Evolutionary conservation across 2,113 vertebrate genomes (phyloP).

Genomic region (Odobenus rosmarus): DNA sequence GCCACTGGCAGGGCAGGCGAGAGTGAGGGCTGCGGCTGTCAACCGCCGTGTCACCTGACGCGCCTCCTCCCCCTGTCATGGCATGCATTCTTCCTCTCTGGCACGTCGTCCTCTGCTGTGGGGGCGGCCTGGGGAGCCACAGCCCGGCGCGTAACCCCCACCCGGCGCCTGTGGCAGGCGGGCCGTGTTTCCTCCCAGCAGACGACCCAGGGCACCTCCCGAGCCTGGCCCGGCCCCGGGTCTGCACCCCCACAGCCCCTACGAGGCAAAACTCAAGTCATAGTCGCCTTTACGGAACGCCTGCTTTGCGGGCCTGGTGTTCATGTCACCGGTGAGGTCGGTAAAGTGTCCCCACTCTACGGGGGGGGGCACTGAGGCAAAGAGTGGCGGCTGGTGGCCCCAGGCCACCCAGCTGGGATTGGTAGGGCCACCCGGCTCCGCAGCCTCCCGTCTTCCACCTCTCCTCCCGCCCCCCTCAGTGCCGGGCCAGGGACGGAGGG

Average conservation of each 20-base stretch:
- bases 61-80: no score
- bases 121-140: neutral
- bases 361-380: neutral
- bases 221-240: neutral
- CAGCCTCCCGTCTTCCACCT: neutral
- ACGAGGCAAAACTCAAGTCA: neutral
- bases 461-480: neutral
- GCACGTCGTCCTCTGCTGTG: fast-evolving
- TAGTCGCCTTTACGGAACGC: neutral
- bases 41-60: neutral
- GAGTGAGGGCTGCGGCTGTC: neutral
- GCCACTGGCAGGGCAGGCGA: neutral
- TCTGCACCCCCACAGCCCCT: neutral
- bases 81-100: neutral
- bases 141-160: neutral
- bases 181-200: no score
- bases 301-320: neutral
- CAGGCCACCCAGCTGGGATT: neutral
- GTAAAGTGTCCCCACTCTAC: neutral
- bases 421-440: neutral
- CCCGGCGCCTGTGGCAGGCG: neutral
- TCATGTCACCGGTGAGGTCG: neutral
- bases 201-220: no score
- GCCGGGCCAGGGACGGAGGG: neutral
- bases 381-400: neutral